A percentile compares a stretch with the other conserved stretches of the same genome.
phyloP scores from a whole-genome alignment of 2,888 invertebrate genomes.

The Drosophila hamatofila region DNA sequence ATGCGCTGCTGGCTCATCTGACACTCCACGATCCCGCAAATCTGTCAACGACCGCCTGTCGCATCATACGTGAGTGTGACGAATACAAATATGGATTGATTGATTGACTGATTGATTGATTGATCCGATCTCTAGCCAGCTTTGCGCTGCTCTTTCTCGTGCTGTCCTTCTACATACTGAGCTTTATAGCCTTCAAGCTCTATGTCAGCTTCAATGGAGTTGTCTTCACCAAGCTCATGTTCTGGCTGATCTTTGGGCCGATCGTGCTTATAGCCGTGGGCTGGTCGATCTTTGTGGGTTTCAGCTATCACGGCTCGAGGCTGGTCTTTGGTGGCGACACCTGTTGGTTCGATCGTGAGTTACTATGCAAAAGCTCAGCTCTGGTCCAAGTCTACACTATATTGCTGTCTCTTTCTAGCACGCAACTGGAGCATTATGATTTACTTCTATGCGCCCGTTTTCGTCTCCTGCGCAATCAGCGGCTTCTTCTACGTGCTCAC shows the following conservation, averaged over 20 bases:
- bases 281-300: conserved; percentile 77
- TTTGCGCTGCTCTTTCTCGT: conserved; percentile 72
- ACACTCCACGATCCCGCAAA: conserved; percentile 76
- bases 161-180: conserved; percentile 79
- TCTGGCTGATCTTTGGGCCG: conserved; percentile 80
- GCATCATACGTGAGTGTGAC: conserved; percentile 70
- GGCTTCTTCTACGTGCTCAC: conserved; percentile 78
- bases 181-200: conserved; percentile 79
- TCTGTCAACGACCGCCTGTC: conserved; percentile 69
- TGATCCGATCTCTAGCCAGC: conserved; percentile 56
- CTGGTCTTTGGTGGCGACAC: conserved; percentile 87
- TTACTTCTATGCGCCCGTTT: conserved; percentile 82
- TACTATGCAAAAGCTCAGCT: not conserved
- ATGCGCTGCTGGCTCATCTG: conserved; percentile 76
- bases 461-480: conserved; percentile 75
- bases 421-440: conserved; percentile 82
- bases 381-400: not conserved
- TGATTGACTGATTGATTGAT: not conserved
- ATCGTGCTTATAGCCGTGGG: conserved; percentile 73
- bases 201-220: conserved; percentile 80
- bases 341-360: conserved; percentile 88
- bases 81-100: not conserved
- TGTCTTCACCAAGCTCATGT: conserved; percentile 77
- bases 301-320: conserved; percentile 71
- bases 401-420: conserved; percentile 49